Conservation (phyloP, 2,888 invertebrate species). For the Bursaphelenchus okinawaensis region DNA sequence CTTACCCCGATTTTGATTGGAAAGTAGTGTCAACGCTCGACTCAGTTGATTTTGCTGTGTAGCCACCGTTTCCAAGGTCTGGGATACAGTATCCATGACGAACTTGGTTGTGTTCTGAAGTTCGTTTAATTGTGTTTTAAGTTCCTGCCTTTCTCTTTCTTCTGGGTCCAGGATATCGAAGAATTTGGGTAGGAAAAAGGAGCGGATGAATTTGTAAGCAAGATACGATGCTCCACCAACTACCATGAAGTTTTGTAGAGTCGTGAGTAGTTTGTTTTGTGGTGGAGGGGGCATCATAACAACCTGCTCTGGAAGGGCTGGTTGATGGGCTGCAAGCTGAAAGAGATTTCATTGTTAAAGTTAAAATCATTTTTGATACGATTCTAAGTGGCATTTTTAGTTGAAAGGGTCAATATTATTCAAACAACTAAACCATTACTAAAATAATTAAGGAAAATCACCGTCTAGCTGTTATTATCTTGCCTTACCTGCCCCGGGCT, state of each 20-base stretch:
- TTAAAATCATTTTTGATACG: neutral
- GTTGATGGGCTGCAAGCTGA: slow-evolving; percentile 10
- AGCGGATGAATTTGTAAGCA: slow-evolving; percentile 48
- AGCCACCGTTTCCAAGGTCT: slow-evolving; percentile 35
- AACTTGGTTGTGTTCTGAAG: slow-evolving; percentile 56
- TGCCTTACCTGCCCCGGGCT: slow-evolving; percentile 16
- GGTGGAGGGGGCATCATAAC: slow-evolving; percentile 19
- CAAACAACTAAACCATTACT: too few species aligned
- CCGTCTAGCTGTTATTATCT: too few species aligned
- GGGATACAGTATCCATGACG: slow-evolving; percentile 55
- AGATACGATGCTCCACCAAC: slow-evolving; percentile 49
- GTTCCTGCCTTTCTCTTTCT: slow-evolving; percentile 35
- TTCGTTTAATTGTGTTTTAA: slow-evolving; percentile 45
- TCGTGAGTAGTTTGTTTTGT: slow-evolving; percentile 14
- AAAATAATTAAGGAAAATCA: too few species aligned
- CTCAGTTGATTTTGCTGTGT: slow-evolving; percentile 43
- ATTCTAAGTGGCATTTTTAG: too few species aligned
- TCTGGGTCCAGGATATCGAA: slow-evolving; percentile 53
- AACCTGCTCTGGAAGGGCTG: neutral
- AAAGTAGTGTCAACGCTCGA: slow-evolving; percentile 28
- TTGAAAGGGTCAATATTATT: too few species aligned
- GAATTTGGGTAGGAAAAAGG: slow-evolving; percentile 49
- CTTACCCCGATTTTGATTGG: slow-evolving; percentile 24
- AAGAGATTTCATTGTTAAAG: neutral
- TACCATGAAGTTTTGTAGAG: slow-evolving; percentile 45